phyloP scores from a whole-genome alignment of 2,113 vertebrate genomes.

The Notarius lentiginosus region DNA sequence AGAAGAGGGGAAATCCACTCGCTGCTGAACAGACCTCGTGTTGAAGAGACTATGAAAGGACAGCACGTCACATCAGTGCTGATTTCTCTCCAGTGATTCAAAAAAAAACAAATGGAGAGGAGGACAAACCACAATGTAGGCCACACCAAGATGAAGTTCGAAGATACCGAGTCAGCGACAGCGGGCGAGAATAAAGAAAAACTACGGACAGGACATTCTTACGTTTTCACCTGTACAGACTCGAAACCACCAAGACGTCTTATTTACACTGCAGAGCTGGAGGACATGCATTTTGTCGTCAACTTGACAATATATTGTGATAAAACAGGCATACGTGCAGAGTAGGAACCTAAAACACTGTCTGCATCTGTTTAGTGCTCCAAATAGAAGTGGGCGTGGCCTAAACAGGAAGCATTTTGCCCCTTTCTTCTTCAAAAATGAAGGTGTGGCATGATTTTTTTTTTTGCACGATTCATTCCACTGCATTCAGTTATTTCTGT shows the following conservation, averaged over 20 bases:
- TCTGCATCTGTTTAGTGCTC: neutral
- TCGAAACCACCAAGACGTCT: neutral
- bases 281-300: neutral
- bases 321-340: neutral
- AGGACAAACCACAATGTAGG: conserved; percentile 54
- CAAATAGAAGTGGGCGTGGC: neutral
- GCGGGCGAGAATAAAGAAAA: neutral
- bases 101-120: neutral
- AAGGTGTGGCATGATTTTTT: neutral
- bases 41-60: neutral
- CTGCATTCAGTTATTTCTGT: neutral
- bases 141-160: conserved; percentile 45
- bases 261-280: neutral
- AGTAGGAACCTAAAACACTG: neutral
- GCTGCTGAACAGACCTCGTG: conserved; percentile 11
- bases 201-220: neutral
- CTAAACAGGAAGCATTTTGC: neutral
- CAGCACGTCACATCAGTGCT: neutral
- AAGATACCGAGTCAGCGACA: neutral
- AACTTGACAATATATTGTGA: neutral
- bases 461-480: neutral
- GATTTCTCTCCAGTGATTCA: conserved; percentile 11
- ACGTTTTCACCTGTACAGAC: neutral
- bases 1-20: neutral
- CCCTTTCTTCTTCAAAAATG: neutral